Evolutionary conservation across 1,140 invertebrate species (phyloP).

Genomic region (Bactericera cockerelli): DNA sequence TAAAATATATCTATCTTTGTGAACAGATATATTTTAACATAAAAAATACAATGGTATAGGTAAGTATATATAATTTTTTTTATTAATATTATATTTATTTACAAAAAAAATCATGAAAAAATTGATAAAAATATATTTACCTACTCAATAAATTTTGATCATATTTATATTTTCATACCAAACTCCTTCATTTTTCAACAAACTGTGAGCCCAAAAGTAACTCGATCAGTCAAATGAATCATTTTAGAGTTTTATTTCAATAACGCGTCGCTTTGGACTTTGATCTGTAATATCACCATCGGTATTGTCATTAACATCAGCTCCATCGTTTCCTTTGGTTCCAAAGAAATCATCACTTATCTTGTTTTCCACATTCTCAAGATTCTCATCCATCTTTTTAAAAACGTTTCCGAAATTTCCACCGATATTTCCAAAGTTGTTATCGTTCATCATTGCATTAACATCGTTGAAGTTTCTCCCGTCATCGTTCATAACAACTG

Average conservation of each 20-base stretch:
- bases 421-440: neutral
- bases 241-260: neutral
- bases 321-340: neutral
- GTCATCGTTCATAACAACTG: neutral
- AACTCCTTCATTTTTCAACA: too few species aligned
- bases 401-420: neutral
- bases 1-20: too few species aligned
- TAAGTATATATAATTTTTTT: too few species aligned
- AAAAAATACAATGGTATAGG: too few species aligned
- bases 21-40: too few species aligned
- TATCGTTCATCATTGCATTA: slow-evolving; percentile 3
- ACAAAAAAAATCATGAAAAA: too few species aligned
- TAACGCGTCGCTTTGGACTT: neutral
- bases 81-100: too few species aligned
- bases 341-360: slow-evolving; percentile 4
- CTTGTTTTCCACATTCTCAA: slow-evolving; percentile 1
- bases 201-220: too few species aligned
- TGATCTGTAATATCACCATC: neutral
- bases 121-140: too few species aligned
- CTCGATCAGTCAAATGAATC: too few species aligned
- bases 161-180: too few species aligned
- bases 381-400: neutral
- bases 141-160: too few species aligned
- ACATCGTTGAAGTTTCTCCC: neutral
- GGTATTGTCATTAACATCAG: neutral